Evolutionary conservation across 2,113 vertebrate genomes (phyloP).

Genomic region (Myotis yumanensis): DNA sequence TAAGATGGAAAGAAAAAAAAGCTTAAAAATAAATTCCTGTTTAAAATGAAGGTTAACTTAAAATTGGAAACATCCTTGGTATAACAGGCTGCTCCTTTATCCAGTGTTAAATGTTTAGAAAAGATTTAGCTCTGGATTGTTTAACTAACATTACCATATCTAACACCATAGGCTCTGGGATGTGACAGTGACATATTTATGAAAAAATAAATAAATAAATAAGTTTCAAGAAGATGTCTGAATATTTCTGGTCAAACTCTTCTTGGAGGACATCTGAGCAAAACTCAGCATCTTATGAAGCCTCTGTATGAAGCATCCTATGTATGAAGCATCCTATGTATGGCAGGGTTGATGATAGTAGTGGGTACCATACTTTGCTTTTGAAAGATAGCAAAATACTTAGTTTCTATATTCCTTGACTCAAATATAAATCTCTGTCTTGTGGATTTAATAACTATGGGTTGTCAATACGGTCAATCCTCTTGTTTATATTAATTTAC

Average conservation of each 20-base stretch:
- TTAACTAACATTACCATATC: neutral
- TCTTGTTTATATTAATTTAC: neutral
- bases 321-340: neutral
- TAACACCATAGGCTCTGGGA: neutral
- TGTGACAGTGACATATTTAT: neutral
- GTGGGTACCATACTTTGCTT: neutral
- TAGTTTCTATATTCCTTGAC: neutral
- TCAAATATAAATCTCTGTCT: neutral
- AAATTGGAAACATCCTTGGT: neutral
- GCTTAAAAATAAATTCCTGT: neutral
- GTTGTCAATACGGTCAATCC: neutral
- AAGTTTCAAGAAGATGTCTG: neutral
- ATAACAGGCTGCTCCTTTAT: neutral
- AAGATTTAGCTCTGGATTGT: neutral
- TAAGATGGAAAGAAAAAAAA: neutral
- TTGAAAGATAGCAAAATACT: neutral
- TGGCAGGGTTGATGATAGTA: fast-evolving
- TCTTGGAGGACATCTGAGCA: neutral
- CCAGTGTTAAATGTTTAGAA: neutral
- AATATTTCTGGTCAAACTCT: neutral
- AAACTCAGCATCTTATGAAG: neutral
- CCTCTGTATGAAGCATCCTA: neutral
- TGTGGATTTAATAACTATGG: neutral
- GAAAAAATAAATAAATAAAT: neutral
- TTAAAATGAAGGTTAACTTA: neutral